Evolutionary conservation across 2,888 invertebrate genomes (phyloP), one percentile per base, ranked within the genome.

Genomic region (Danaus chrysippus): DNA sequence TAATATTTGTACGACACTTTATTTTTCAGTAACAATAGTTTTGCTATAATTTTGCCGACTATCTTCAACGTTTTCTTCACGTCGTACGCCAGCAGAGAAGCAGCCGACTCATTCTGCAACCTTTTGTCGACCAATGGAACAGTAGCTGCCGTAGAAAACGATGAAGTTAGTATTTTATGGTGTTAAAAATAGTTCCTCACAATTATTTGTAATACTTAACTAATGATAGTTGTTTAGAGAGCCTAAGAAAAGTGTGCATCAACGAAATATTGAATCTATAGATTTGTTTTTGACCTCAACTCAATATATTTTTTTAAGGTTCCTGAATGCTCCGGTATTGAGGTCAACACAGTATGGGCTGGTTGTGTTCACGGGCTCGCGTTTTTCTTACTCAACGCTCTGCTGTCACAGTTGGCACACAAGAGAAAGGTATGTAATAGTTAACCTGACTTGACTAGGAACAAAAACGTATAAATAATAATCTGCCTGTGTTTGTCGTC

Each of bases 11-110:
- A 13, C 23, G 46, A 44, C n/a, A 23, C 46, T 43, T 42, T 1
- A 43, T 34, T 23, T 62, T 63, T 0, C 74, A 92, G 92, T 8
- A 91, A 91, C 69, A 91, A 92, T 70, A 91, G 92, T 67, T 86
- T 92, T 66, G 87, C 91, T 1, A 89, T 93, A 72, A 93, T 93
- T 78, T 81, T 92, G 66, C 93, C 93, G 11, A 91, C 92, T 44
- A 92, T 93, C 49, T 81, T 93, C 71, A 92, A 93, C 74, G 83
- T 86, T 54, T 91, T 93, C 81, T 87, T 88, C 76, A 82, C 83
- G 1, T 86, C 87, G 12, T 86, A 84, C 66, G 82, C 83, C 0
- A 74, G 77, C 53, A 82, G 81, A 59, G 73, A 64, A 9, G 71
- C 68, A 0, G 80, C 75, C 44, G 77, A 77, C 3, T 78, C 84